Base-by-base conservation (phyloP, 1,140 invertebrate genomes). In the Anadara kagoshimensis region DNA sequence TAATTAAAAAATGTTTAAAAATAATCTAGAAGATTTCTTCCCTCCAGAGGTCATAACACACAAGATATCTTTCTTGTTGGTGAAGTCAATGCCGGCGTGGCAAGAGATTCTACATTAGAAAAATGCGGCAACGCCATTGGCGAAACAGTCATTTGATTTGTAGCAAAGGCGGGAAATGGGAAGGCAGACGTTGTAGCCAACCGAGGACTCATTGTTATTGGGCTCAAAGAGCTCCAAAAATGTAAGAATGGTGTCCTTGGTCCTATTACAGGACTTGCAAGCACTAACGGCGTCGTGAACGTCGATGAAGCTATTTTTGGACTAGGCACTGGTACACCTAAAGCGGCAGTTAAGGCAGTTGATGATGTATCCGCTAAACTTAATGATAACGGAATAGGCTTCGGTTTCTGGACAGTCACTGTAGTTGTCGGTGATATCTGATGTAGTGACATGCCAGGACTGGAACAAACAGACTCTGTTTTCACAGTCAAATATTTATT, bases 211-310 rank as follows among this genome's bases (percentile, higher is more conserved):
- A 85, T 74, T 11, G 85, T 83, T 5, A 84, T 82, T 0, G 85
- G 84, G 68, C 81, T 84, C 0, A 87, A 71, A 1, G 85, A 87
- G 54, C 83, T 86, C 85, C 85, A 87, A 72, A 87, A 87, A 65
- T 83, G 81, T n/a, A 87, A 79, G 51, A 79, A 78, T 20, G 84
- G 81, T 24, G 80, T 83, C 36, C 79, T 73, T 20, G 79, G 78
- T 10, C 68, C 69, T n/a, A 78, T 78, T 56, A 85, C 79, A 47
- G 84, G 84, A 79, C 83, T 85, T 16, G 83, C 69, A 10, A 85
- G 64, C 26, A 86, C 69, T 36, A 86, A 53, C 8, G 85, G 83
- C 11, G 83, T 84, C 12, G 69, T 75, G 29, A 83, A 62, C 0
- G 72, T 43, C 14, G 78, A 69, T 24, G 67, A 59, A n/a, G 64